phyloP scores from a whole-genome alignment of 2,797 vertebrate species.

The Todus mexicanus region DNA sequence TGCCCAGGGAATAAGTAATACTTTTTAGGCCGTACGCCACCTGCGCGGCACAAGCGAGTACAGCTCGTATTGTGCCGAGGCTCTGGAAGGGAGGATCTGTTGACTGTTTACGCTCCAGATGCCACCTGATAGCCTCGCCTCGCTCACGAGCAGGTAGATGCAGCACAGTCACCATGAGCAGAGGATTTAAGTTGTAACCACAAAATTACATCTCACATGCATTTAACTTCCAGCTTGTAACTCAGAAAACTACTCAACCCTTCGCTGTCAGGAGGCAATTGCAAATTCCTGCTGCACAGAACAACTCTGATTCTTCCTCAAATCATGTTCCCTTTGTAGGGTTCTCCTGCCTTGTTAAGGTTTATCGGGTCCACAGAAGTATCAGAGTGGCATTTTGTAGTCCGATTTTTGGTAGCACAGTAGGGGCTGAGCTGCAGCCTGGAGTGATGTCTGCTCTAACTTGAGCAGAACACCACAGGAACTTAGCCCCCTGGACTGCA shows the following conservation, averaged over 20 bases:
- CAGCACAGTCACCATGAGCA: neutral
- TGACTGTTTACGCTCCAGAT: neutral
- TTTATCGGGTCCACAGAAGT: neutral
- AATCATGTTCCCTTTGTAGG: neutral
- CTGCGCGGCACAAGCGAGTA: neutral
- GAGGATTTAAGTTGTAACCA: neutral
- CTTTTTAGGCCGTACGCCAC: neutral
- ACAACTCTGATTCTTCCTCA: neutral
- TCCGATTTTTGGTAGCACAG: neutral
- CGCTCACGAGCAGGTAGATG: neutral
- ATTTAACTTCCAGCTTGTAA: neutral
- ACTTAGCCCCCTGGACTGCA: neutral
- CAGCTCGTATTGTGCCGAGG: neutral
- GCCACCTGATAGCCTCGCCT: neutral
- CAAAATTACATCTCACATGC: neutral
- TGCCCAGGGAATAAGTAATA: conserved; percentile 24
- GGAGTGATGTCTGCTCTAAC: neutral
- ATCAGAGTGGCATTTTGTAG: neutral
- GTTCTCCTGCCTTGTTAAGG: neutral
- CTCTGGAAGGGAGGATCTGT: neutral
- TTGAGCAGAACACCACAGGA: neutral
- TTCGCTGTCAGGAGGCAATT: neutral
- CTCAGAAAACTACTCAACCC: neutral
- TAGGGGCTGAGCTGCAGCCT: neutral
- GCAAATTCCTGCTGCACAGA: neutral